Evolutionary conservation across 2,888 invertebrate species (phyloP).

Genomic region (Panorpa germanica): DNA sequence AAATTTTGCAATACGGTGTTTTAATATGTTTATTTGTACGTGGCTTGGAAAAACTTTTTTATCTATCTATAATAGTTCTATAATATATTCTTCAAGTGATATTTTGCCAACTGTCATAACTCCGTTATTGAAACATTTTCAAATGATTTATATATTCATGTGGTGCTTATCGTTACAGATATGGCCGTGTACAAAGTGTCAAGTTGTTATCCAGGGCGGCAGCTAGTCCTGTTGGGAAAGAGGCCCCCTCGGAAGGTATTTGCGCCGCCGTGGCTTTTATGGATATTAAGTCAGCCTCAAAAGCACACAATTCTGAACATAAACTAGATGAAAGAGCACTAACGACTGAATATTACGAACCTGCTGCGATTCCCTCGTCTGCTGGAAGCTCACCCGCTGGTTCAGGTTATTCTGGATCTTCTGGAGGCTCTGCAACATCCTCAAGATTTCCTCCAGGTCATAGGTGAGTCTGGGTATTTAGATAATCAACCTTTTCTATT

Average conservation of each 20-base stretch:
- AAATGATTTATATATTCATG: constrained; percentile 1
- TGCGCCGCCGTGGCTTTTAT: constrained; percentile 88
- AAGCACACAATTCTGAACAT: constrained; percentile 81
- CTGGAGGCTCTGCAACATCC: constrained; percentile 22
- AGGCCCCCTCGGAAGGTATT: no score
- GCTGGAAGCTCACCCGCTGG: constrained; percentile 33
- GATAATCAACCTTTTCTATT: constrained; percentile 8
- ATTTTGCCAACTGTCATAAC: constrained; percentile 10
- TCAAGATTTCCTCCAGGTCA: constrained; percentile 28
- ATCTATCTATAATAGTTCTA: no score
- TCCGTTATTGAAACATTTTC: no score
- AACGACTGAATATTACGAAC: constrained; percentile 84
- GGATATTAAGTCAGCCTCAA: constrained; percentile 92
- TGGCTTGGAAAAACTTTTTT: no score
- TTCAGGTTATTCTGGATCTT: constrained; percentile 42
- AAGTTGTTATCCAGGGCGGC: constrained; percentile 53
- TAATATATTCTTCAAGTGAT: constrained; percentile 9
- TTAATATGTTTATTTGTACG: no score
- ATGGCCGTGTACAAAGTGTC: constrained; percentile 96
- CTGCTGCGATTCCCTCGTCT: constrained; percentile 50
- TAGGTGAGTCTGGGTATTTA: constrained; percentile 24
- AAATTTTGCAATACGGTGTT: no score
- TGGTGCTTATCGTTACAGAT: constrained; percentile 37
- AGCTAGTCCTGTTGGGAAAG: no score
- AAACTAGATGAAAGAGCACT: constrained; percentile 71